Base-by-base conservation (phyloP, 2,888 invertebrate species). In the Heliconius ismenius region DNA sequence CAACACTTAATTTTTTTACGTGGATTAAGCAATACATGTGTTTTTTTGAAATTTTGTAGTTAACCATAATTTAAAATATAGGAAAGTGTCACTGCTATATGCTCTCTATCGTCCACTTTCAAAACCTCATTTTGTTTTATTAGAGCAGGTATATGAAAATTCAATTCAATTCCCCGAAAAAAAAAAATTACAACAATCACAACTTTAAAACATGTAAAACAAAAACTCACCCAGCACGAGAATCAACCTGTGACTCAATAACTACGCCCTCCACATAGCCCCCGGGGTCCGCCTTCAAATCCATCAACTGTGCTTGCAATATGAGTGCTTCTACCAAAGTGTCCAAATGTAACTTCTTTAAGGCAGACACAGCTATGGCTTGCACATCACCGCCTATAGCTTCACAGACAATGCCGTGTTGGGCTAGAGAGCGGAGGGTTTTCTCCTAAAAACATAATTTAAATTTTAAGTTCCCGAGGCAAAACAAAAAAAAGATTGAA, bases 301-400 rank as follows among this genome's bases (percentile, higher is more conserved):
- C 96, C 96, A 98, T 96, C 0, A 99, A 84, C 86, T 99, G 98
- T 0, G 98, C 97, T 88, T 98, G 97, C 9, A 96, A 91, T 18
- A 96, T 95, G 74, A 99, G 95, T 0, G 98, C 97, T 84, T 99
- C 99, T 72, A 97, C 96, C 74, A 99, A 92, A 1, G 95, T 92
- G 76, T 96, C 94, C 43, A 99, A 90, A 89, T 98, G 98, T 7
- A 95, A 96, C 76, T 96, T 96, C 90, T 97, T 97, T 0, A 98
- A 92, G 0, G 99, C 99, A 0, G 99, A 99, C 79, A 99, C 96
- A 0, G 97, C 96, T 75, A 99, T 96, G 4, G 97, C 96, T 91
- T 99, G 99, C 2, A 98, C 95, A 79, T 99, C 98, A 0, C 99
- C 99, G 0, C 99, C 99, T 75, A 96, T 89, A 24, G 97, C 97